These are phyloP conservation scores for Phenacoccus solenopsis DNA, from an alignment of 1,140 invertebrate genomes.

Conservation along the genomic window DNA sequence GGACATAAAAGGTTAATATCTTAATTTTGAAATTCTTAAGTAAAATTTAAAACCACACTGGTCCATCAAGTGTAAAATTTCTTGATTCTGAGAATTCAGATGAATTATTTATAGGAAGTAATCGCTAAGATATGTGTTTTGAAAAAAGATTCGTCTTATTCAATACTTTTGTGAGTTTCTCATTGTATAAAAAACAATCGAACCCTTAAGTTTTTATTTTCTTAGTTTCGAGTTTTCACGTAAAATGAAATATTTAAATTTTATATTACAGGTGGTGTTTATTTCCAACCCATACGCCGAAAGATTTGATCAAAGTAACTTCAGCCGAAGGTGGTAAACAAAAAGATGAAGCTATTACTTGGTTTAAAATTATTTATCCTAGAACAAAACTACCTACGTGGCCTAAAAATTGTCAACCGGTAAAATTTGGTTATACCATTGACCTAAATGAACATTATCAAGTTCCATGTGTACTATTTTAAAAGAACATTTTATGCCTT, in stretches of 20 bases:
- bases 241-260: no score
- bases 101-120: no score
- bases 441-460: background rate
- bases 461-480: background rate
- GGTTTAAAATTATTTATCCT: constrained; percentile 96
- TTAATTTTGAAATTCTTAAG: no score
- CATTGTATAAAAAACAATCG: no score
- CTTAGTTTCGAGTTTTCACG: no score
- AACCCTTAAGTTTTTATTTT: no score
- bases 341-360: constrained; percentile 93
- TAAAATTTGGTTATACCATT: constrained; percentile 31
- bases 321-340: constrained; percentile 85
- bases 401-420: constrained; percentile 82
- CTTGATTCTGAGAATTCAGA: constrained; percentile 1
- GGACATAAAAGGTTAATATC: constrained; percentile 92
- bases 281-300: constrained; percentile 92
- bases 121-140: no score
- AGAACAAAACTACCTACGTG: constrained; percentile 75
- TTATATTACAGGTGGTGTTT: constrained; percentile 75
- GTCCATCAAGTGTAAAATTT: background rate
- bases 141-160: no score
- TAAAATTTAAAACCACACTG: background rate
- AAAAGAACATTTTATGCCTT: constrained; percentile 26
- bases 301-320: constrained; percentile 85
- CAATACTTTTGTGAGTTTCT: no score